Conservation (phyloP, 2,888 invertebrate genomes). For the Scrobipalpa atriplicella region DNA sequence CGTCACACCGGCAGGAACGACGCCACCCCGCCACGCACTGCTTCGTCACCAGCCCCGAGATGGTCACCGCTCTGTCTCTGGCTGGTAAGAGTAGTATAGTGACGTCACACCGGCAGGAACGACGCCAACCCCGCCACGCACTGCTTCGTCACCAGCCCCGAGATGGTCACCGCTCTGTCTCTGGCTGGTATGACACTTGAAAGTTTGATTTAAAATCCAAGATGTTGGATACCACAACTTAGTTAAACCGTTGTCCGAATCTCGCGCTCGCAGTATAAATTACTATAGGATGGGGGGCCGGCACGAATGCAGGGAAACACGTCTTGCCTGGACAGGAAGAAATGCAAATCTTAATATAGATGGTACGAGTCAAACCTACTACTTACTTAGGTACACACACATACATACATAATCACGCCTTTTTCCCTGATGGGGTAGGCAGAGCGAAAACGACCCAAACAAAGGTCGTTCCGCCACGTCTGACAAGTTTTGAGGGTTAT, state of each 20-base stretch:
- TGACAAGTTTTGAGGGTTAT: no score
- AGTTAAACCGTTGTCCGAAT: no score
- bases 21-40: constrained; percentile 98
- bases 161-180: constrained; percentile 97
- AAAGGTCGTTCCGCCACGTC: no score
- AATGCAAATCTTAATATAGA: not conserved
- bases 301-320: no score
- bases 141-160: constrained; percentile 98
- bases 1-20: constrained; percentile 98
- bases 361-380: not conserved
- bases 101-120: constrained; percentile 96
- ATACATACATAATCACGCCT: not conserved
- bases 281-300: no score
- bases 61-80: constrained; percentile 97
- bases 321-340: constrained; percentile 83
- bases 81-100: constrained; percentile 94
- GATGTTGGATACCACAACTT: no score
- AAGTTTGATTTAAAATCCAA: no score
- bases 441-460: no score
- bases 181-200: constrained; percentile 90
- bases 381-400: no score
- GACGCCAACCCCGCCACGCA: constrained; percentile 99
- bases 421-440: no score
- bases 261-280: no score
- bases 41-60: constrained; percentile 98